Base-by-base conservation (phyloP, 2,888 invertebrate genomes). In the Leucophora obtusa region DNA sequence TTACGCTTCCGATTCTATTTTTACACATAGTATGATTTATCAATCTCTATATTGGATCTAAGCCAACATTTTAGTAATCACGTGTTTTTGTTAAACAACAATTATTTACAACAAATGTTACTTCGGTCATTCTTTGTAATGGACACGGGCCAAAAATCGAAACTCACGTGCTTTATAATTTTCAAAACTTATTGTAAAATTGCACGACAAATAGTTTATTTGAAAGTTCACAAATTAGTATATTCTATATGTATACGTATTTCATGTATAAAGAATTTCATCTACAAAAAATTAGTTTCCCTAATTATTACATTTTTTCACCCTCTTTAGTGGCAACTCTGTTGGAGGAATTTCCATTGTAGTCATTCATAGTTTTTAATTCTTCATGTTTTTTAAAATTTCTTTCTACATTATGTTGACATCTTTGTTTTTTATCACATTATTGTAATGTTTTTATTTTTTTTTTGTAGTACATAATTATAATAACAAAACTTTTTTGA, bases 301-400 rank as follows among this genome's bases (percentile, higher is more conserved):
- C 43, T 53, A 18, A 14, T 54, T 54, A 38, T 66, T n/a, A 2
- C 5, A 24, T n/a, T n/a, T 28, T 28, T 28, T 7, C 28, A 1
- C 28, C 28, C 6, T 28, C 6, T 28, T 28, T 28, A 28, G 1
- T 54, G 38, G 65, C 63, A 74, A 73, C 69, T 65, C 74, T 79
- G 50, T 58, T 65, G 15, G 17, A 68, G 74, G 79, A 66, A 76
- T 68, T 72, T 76, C 75, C 68, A 75, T 56, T 71, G 62, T 43
- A 62, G 60, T 58, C 58, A 72, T 68, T 66, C 59, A 77, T 76
- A 76, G n/a, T 75, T 7, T 66, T 54, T 53, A 66, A 38, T 38
- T 53, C 56, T 59, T 65, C 21, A 70, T 69, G 50, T 38, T 51
- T 50, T 28, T 28, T 58, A 14, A 35, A 33, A 33, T 5, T 33